phyloP scores from a whole-genome alignment of 2,113 vertebrate genomes.

The Podocnemis expansa region DNA sequence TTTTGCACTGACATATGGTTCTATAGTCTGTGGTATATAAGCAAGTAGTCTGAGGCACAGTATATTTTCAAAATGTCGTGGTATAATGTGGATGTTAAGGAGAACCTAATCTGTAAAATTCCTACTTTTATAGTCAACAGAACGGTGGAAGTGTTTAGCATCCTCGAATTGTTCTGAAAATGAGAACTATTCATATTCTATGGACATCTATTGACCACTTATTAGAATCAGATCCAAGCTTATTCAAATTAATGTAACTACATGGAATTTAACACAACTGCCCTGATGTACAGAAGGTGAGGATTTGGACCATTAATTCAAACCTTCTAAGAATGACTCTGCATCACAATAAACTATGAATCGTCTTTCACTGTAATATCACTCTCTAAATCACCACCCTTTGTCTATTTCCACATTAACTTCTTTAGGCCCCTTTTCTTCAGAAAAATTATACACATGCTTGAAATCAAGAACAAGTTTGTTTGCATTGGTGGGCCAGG shows the following conservation, averaged over 20 bases:
- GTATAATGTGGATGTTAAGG: slow-evolving; percentile 2
- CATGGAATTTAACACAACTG: background rate
- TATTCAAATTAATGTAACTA: background rate
- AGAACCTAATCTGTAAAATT: slow-evolving; percentile 32
- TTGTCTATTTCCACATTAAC: background rate
- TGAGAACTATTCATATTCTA: background rate
- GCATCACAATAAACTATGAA: slow-evolving; percentile 6
- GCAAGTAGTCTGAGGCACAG: background rate
- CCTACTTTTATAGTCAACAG: slow-evolving; percentile 31
- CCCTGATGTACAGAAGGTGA: background rate
- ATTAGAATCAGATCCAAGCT: background rate
- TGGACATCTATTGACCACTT: background rate
- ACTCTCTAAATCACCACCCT: background rate
- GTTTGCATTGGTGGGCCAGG: background rate
- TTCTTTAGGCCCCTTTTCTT: slow-evolving; percentile 7
- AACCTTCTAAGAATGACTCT: background rate
- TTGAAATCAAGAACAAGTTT: background rate
- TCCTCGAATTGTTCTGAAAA: slow-evolving; percentile 21
- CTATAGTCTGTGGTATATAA: background rate
- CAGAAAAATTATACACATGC: background rate
- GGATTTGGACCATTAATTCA: background rate
- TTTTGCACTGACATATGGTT: background rate
- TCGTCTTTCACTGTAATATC: background rate
- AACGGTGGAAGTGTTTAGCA: slow-evolving; percentile 48
- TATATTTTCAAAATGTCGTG: slow-evolving; percentile 15